Conservation (phyloP, 2,797 vertebrate species). For the Crenuchus spilurus region DNA sequence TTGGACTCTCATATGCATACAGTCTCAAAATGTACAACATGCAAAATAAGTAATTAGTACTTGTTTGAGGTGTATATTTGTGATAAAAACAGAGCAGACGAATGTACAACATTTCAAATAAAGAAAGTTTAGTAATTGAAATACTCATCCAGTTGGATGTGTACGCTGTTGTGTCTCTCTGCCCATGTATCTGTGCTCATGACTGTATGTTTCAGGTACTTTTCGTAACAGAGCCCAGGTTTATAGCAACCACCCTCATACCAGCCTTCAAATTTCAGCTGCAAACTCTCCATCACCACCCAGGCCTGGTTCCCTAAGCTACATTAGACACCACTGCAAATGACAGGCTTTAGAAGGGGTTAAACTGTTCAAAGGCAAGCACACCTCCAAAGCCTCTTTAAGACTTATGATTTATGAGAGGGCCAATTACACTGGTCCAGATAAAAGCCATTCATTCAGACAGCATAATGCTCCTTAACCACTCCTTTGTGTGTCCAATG, state of each 20-base stretch:
- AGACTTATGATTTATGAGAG: slow-evolving; percentile 57
- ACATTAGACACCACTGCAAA: slow-evolving; percentile 37
- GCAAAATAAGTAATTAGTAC: no score
- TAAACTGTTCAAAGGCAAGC: slow-evolving; percentile 48
- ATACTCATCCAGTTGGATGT: no score
- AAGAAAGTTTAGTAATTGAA: no score
- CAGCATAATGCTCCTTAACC: slow-evolving; percentile 56
- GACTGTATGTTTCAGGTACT: neutral
- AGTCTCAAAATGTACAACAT: no score
- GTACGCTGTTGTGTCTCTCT: neutral
- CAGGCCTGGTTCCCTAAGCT: slow-evolving; percentile 23
- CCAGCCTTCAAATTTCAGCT: slow-evolving; percentile 8
- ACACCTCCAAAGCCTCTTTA: slow-evolving; percentile 50
- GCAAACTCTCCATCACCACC: slow-evolving; percentile 26
- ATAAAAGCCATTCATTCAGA: slow-evolving; percentile 60
- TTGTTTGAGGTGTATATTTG: no score
- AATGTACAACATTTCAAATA: no score
- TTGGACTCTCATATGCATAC: no score
- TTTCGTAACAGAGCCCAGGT: neutral
- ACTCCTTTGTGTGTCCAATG: slow-evolving; percentile 55
- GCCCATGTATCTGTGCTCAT: neutral
- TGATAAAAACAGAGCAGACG: no score
- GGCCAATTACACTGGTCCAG: slow-evolving; percentile 52
- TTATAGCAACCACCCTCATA: neutral
- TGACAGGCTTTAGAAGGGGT: slow-evolving; percentile 46